phyloP scores from a whole-genome alignment of 2,113 vertebrate species.

The Mus pahari region DNA sequence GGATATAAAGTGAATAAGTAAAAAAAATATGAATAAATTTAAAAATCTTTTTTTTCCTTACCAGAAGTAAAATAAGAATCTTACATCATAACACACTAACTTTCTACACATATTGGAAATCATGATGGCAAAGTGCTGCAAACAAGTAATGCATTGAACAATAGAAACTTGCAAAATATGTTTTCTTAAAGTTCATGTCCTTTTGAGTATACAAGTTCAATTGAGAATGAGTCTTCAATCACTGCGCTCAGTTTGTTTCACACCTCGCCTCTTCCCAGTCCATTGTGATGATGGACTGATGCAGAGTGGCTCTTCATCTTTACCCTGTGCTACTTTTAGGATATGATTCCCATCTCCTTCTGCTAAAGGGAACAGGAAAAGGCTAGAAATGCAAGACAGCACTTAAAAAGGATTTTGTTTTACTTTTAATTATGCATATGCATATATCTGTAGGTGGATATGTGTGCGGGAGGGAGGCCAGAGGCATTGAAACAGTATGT shows the following conservation, averaged over 20 bases:
- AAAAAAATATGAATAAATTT: no score
- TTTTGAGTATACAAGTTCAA: background rate
- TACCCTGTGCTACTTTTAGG: background rate
- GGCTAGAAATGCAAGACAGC: background rate
- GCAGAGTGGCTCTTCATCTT: background rate
- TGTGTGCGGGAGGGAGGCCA: background rate
- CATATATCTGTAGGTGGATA: background rate
- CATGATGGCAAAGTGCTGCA: background rate
- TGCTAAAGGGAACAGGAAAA: background rate
- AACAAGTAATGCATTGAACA: background rate
- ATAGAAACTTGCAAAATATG: background rate
- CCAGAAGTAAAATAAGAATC: background rate
- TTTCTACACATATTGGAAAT: background rate
- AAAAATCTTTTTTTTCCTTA: background rate
- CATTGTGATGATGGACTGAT: accelerated
- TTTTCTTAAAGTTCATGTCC: background rate
- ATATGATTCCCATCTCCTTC: accelerated
- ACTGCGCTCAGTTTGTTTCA: no score
- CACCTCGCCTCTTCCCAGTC: background rate
- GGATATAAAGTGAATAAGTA: no score
- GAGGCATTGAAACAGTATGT: no score
- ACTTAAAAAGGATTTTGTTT: background rate
- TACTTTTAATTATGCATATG: background rate
- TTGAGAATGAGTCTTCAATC: background rate
- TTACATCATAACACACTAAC: background rate